Base-by-base conservation (phyloP, 2,797 vertebrate species). In the Cossypha polioptera region DNA sequence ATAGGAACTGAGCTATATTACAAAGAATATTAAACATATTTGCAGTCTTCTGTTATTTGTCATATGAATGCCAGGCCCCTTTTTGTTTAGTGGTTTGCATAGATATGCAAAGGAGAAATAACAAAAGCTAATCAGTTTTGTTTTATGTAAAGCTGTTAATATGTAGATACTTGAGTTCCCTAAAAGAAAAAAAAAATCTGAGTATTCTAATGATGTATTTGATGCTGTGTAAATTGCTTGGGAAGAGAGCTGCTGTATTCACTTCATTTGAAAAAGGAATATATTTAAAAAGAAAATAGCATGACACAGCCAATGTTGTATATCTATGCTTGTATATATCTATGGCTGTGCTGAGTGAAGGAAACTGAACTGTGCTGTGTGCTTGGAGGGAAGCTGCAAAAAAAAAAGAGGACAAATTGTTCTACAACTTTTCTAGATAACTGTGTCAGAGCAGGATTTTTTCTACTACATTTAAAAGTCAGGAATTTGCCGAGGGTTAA, bases 71-170 rank as follows among this genome's bases (percentile, higher is more conserved):
- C 42, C 38, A 78, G 31, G 25, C n/a, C 45, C 12, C 35, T 83
- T 91, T 94, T 78, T 72, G 38, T 65, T 38, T 86, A 54, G 88
- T 54, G 54, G 26, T 19, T 94, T 88, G 62, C 57, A 57, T 36
- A 61, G 69, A 91, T 81, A 69, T 58, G 69, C 68, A 88, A 81
- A 94, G 69, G n/a, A 90, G 62, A 86, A 85, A 86, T 84, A 90
- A 92, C 82, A 92, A 95, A 90, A 91, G 68, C 57, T 72, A 91
- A 90, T 95, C 72, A 94, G 76, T 91, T 96, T 89, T 94, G 78
- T 86, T 95, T 88, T 94, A 61, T 92, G 69, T 94, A 71, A 94
- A 95, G 57, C 38, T 88, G 61, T 85, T 94, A 96, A 74, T 90
- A 50, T 65, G 79, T 91, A 88, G 68, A 78, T 86, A 73, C 79